Evolutionary conservation across 1,140 invertebrate species (phyloP).

Genomic region (Anastrepha obliqua): DNA sequence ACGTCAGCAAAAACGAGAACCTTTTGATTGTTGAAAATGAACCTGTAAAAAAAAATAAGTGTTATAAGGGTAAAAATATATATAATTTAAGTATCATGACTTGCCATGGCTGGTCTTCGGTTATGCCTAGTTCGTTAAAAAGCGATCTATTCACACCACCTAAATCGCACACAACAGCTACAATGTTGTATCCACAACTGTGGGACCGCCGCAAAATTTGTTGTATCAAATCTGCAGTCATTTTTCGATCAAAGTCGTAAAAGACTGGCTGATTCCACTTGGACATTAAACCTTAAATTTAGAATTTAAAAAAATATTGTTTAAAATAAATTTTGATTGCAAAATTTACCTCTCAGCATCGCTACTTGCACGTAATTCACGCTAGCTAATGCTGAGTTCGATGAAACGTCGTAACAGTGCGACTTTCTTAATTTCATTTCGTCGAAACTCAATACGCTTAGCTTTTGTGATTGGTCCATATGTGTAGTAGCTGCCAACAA

Average conservation of each 20-base stretch:
- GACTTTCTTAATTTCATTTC: not conserved
- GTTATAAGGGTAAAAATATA: not conserved
- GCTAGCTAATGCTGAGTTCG: not conserved
- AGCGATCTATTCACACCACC: not conserved
- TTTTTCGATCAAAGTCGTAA: not conserved
- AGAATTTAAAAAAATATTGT: not conserved
- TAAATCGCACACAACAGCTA: constrained; percentile 9
- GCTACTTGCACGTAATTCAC: not conserved
- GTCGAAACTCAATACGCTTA: not conserved
- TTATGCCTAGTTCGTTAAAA: constrained; percentile 8
- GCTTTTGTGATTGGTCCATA: not conserved
- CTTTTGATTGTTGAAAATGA: constrained; percentile 28
- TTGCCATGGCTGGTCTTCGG: not conserved
- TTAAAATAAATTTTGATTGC: not conserved
- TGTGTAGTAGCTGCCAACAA: not conserved
- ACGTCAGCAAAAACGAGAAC: constrained; percentile 12
- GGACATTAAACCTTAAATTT: not conserved
- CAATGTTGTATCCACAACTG: not conserved
- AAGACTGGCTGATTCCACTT: not conserved
- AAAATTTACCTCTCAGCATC: not conserved
- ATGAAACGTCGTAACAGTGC: not conserved
- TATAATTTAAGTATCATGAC: not conserved
- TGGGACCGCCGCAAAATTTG: not conserved
- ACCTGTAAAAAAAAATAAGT: not conserved
- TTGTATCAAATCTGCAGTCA: not conserved